Percentiles rank a stretch among this genome's conserved stretches.
Conservation (phyloP, 2,797 vertebrate species). For the Rhinophrynus dorsalis region DNA sequence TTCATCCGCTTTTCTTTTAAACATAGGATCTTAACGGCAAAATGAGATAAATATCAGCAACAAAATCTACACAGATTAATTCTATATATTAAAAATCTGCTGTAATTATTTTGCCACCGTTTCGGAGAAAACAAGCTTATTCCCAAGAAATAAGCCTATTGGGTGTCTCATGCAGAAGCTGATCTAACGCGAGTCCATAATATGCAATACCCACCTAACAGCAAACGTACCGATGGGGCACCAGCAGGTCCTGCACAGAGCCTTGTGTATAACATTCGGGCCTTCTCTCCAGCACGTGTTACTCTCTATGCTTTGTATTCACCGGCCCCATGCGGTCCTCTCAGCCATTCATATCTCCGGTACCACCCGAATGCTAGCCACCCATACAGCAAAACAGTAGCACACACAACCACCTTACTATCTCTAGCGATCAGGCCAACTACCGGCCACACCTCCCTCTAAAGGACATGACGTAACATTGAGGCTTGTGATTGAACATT, state of each 20-base stretch:
- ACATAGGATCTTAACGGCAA: too few species aligned
- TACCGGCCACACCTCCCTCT: constrained; percentile 11
- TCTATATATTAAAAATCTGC: too few species aligned
- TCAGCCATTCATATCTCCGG: background rate
- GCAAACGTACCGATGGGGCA: background rate
- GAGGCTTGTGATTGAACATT: too few species aligned
- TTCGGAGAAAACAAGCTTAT: too few species aligned
- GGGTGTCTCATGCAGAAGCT: background rate
- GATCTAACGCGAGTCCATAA: too few species aligned
- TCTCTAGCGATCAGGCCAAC: constrained; percentile 4
- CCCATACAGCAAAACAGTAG: background rate
- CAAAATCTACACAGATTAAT: too few species aligned
- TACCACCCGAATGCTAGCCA: background rate
- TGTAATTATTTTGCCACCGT: too few species aligned
- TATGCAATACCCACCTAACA: background rate
- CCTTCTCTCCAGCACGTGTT: background rate
- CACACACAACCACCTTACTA: background rate
- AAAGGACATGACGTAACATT: too few species aligned
- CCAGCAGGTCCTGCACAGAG: constrained; percentile 26
- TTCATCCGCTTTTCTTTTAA: too few species aligned
- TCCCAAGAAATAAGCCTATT: too few species aligned
- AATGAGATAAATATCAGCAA: too few species aligned
- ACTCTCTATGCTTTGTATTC: background rate
- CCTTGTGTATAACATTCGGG: constrained; percentile 23
- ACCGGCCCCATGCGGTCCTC: background rate